Base-by-base conservation (phyloP, 2,113 vertebrate species). In the Lasiurus borealis region DNA sequence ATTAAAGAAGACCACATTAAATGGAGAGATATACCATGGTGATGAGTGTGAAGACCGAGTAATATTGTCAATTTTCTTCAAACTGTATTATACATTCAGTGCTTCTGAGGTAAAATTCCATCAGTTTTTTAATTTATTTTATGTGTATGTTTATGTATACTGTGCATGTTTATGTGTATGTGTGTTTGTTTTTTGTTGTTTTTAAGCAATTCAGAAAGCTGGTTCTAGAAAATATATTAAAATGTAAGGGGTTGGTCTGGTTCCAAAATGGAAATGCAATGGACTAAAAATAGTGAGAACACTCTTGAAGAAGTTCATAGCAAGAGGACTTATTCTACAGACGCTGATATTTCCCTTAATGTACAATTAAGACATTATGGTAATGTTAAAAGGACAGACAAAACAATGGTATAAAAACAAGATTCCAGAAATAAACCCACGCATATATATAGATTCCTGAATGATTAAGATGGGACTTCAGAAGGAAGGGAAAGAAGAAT, bases 261-360 rank as follows among this genome's bases (percentile, higher is more conserved):
- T 66, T 86, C 71, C 66, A 69, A 92, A 95, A 16, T 83, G 50
- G 11, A 86, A 94, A 90, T n/a, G 8, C 77, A 84, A 73, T 52
- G 3, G 21, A 54, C 27, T 66, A 66, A 81, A 9, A 95, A 12
- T 31, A 52, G 29, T 57, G 27, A 90, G 29, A 40, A 1, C 8
- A 34, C 4, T 57, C 27, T 68, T 52, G 6, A 92, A 52, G 14
- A 72, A 83, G 15, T 19, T 78, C 13, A 64, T 34, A 31, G 50
- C 66, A 23, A 29, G 16, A 86, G 1, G 9, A 21, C 11, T 25
- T 52, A 52, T 6, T 68, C 14, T 83, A 78, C 13, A 59, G 34
- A 44, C 23, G 27, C 14, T 80, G 36, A 76, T n/a, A 88, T 1
- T 72, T 62, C 27, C 15, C 40, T 57, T 83, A n/a, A 54, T n/a